Base-by-base conservation (phyloP, 2,888 invertebrate species). In the Euplagia quadripunctaria region DNA sequence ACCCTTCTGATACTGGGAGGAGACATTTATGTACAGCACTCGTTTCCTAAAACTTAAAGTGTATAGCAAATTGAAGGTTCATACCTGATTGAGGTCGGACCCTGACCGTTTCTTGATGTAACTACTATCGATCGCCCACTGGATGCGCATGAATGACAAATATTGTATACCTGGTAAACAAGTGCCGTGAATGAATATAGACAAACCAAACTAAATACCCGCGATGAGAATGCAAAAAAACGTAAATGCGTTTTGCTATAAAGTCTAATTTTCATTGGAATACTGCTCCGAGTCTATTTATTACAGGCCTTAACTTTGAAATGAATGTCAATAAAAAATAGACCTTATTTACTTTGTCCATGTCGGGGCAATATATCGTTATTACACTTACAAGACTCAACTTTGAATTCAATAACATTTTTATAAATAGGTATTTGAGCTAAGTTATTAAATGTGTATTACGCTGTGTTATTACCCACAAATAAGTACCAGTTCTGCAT, bases 41-140 rank as follows among this genome's bases (percentile, higher is more conserved):
- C 31, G 31, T 2, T 31, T 31, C 31, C 52, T 7, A 1, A 7
- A 5, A 5, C 17, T 9, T 11, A 20, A 11, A 11, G 11, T 4
- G 5, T 14, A 51, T 4, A 9, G 61, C 7, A 7, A 64, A 43
- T 31, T 20, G 17, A 52, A 17, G 5, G 16, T 9, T 74, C 80
- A 71, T 79, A 93, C 93, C 88, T 89, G 87, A 14, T 79, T 71
- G 4, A 91, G 71, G 4, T 84, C 77, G 0, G 72, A 73, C 0
- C 88, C 88, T 0, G 89, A 70, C 20, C 73, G 83, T 3, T 84
- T 76, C 61, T 94, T 90, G 64, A 97, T 92, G 84, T 94, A 97
- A 43, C 96, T 94, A 0, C 93, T 93, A 86, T 97, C 97, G 55
- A 97, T 89, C 0, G 97, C 95, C 91, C 96, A 94, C 87, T 97